Evolutionary conservation across 2,888 invertebrate species (phyloP).

Genomic region (Iselma pallidipennis): DNA sequence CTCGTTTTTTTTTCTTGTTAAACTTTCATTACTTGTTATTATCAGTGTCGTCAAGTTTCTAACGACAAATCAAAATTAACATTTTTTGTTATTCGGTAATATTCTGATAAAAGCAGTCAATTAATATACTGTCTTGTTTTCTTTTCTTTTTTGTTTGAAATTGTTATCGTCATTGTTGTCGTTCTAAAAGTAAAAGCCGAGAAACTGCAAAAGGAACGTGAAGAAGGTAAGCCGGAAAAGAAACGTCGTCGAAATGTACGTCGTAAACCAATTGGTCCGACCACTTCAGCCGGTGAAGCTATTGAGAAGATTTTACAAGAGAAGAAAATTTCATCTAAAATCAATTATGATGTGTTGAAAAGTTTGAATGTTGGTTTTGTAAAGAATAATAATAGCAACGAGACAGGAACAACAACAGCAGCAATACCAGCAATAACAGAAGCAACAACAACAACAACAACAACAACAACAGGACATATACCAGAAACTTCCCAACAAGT

Average conservation of each 20-base stretch:
- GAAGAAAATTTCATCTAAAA: conserved; percentile 94
- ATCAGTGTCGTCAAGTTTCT: too few relatives aligned
- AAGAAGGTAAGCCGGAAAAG: conserved; percentile 85
- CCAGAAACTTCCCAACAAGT: not conserved
- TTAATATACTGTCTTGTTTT: too few relatives aligned
- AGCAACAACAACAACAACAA: too few relatives aligned
- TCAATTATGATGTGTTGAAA: conserved; percentile 95
- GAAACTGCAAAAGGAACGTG: conserved; percentile 75
- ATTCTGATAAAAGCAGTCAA: too few relatives aligned
- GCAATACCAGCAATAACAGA: too few relatives aligned
- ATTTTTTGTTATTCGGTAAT: too few relatives aligned
- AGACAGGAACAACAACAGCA: conserved; percentile 25
- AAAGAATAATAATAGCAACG: conserved; percentile 39
- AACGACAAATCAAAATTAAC: too few relatives aligned
- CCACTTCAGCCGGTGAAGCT: conserved; percentile 74
- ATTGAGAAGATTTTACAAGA: conserved; percentile 96
- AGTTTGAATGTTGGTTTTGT: conserved; percentile 64
- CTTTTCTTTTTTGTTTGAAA: too few relatives aligned
- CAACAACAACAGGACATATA: not conserved
- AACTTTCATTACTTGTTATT: too few relatives aligned
- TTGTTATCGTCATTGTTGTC: not conserved
- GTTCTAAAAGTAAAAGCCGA: conserved; percentile 80
- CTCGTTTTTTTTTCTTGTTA: too few relatives aligned
- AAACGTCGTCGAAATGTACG: conserved; percentile 70
- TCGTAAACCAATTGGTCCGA: conserved; percentile 67